A percentile compares a stretch with the other conserved stretches of the same genome.
These are phyloP conservation scores for Orycteropus afer DNA, from an alignment of 2,113 vertebrate species.

Conservation along the genomic window DNA sequence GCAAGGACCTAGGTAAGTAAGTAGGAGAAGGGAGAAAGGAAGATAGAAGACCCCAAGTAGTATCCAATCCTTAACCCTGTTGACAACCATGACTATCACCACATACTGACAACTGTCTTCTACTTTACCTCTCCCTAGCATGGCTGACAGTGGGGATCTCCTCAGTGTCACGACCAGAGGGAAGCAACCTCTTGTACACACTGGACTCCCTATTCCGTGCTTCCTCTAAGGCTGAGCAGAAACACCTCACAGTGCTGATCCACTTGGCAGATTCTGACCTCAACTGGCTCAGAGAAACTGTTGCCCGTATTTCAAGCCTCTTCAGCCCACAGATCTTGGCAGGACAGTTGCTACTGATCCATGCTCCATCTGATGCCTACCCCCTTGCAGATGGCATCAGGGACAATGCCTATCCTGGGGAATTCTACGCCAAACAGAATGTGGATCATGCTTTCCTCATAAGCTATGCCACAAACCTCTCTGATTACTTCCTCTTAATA, in stretches of 20 bases:
- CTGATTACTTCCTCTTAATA: constrained; percentile 92
- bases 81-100: not conserved
- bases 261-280: constrained; percentile 88
- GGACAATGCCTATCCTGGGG: constrained; percentile 77
- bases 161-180: constrained; percentile 80
- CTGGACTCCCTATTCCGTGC: constrained; percentile 89
- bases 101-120: not conserved
- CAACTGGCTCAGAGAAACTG: constrained; percentile 81
- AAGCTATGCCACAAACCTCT: constrained; percentile 87
- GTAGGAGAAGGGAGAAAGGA: not conserved
- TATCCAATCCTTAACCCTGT: not conserved
- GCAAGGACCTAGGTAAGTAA: too few relatives aligned
- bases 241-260: constrained; percentile 90
- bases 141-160: constrained; percentile 90
- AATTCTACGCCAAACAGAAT: constrained; percentile 91
- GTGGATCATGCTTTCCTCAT: constrained; percentile 92
- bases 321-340: constrained; percentile 86
- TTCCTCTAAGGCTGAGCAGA: constrained; percentile 86
- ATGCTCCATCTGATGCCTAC: constrained; percentile 83
- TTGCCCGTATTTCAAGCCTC: constrained; percentile 57
- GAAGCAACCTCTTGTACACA: constrained; percentile 87
- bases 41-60: not conserved
- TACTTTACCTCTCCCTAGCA: constrained; percentile 76
- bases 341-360: constrained; percentile 89
- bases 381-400: constrained; percentile 84